These are phyloP conservation scores for Cavia porcellus DNA, from an alignment of 2,113 vertebrate species.

Conservation along the genomic window DNA sequence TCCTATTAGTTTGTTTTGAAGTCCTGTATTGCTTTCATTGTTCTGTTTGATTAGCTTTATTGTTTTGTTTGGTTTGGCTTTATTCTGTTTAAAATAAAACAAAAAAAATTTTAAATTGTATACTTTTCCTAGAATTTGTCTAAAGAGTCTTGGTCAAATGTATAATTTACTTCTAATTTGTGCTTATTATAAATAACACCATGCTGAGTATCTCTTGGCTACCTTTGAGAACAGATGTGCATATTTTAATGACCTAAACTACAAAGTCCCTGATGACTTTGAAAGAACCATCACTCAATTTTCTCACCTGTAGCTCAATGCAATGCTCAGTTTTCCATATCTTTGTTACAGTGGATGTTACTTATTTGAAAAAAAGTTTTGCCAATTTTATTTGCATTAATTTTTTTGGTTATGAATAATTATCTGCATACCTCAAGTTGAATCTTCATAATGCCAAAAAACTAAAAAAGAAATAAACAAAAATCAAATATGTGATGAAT, in stretches of 20 bases:
- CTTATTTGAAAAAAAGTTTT: background rate
- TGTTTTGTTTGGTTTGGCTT: too few relatives aligned
- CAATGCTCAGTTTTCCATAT: background rate
- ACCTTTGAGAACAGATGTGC: background rate
- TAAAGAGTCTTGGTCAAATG: slow-evolving; percentile 6
- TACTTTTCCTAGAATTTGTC: background rate
- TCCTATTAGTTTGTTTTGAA: too few relatives aligned
- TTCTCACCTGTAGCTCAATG: background rate
- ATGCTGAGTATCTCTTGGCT: background rate
- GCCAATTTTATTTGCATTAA: background rate
- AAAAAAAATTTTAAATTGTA: too few relatives aligned
- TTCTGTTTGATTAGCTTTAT: too few relatives aligned
- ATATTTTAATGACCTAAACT: background rate
- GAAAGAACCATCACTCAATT: background rate
- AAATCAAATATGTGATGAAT: background rate
- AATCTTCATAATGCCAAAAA: background rate
- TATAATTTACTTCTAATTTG: background rate
- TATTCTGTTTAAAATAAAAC: too few relatives aligned
- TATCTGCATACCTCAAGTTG: background rate
- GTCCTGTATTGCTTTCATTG: too few relatives aligned
- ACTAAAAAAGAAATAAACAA: background rate
- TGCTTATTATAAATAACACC: background rate
- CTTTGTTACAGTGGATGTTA: background rate
- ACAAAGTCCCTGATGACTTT: background rate
- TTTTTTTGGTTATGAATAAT: background rate